Evolutionary conservation across 2,113 vertebrate species (phyloP).

Genomic region (Caracal caracal): DNA sequence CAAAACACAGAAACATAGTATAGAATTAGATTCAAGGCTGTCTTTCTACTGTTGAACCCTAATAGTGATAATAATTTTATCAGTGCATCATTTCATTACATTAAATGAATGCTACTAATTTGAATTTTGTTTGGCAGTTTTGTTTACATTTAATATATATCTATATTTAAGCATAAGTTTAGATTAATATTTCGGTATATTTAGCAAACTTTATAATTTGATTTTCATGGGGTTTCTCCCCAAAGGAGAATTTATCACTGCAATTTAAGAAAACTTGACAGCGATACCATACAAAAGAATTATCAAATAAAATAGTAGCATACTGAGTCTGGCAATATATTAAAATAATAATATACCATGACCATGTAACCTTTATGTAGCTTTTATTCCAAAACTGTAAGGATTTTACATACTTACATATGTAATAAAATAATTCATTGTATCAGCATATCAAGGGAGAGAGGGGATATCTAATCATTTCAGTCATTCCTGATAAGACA

Average conservation of each 20-base stretch:
- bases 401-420: not conserved
- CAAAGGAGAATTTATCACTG: not conserved
- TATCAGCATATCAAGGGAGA: not conserved
- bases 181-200: not conserved
- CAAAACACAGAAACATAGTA: not conserved
- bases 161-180: not conserved
- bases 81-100: not conserved
- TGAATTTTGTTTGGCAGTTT: conserved; percentile 18
- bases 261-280: conserved; percentile 1
- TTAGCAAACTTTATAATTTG: conserved; percentile 10
- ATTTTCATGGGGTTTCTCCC: not conserved
- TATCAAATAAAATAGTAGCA: conserved; percentile 17
- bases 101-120: conserved; percentile 27
- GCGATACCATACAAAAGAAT: conserved; percentile 8
- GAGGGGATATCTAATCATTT: not conserved
- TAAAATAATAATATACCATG: not conserved
- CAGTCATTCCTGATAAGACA: not conserved
- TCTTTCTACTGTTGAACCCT: not conserved
- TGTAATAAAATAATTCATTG: not conserved
- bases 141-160: not conserved
- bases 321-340: not conserved
- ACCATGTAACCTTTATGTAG: not conserved
- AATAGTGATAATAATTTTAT: not conserved
- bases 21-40: not conserved
- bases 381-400: conserved; percentile 13